Evolutionary conservation across 2,888 invertebrate species (phyloP), one percentile per base, ranked within the genome.

Genomic region (Protonemura montana): DNA sequence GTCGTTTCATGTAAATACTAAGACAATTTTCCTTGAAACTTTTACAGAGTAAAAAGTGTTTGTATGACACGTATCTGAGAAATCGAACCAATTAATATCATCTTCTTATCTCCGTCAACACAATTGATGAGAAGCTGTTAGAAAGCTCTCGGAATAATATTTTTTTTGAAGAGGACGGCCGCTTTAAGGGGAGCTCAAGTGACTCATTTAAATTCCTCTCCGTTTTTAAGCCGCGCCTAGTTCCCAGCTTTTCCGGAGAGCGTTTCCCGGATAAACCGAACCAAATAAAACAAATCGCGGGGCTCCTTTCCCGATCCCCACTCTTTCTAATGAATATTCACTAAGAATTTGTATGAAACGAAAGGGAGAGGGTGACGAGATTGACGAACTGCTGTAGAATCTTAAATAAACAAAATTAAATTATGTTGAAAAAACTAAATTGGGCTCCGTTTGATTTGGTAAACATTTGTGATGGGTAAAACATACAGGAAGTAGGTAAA

Each of bases 311-410:
- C 16, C 16, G 59, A 21, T 10, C 59, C 59, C 6, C 59, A 59
- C 59, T 59, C n/a, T 59, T 59, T 21, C 59, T 59, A 59, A 59
- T 59, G 59, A 59, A 59, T 59, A 59, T 59, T 59, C 59, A 59
- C 59, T 21, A 59, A 59, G 59, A 59, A 59, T 21, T 7, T 21
- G 59, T 16, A 59, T 2, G 59, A 2, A 59, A 13, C 13, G 59
- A 59, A 59, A 59, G 59, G 13, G 59, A 59, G 59, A 59, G 59
- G 59, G 59, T 21, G 21, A 59, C 21, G 59, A 59, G 59, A 59
- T 59, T 59, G 59, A 59, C 59, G 59, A 59, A 13, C 10, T 6
- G 5, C 16, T 13, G n/a, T n/a, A n/a, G 59, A 59, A 21, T 59
- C 13, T 59, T 21, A 59, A 59, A 59, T 59, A 59, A 59, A 59